Evolutionary conservation across 2,113 vertebrate genomes (phyloP), one percentile per base, ranked within the genome.

Genomic region (Pelodiscus sinensis): DNA sequence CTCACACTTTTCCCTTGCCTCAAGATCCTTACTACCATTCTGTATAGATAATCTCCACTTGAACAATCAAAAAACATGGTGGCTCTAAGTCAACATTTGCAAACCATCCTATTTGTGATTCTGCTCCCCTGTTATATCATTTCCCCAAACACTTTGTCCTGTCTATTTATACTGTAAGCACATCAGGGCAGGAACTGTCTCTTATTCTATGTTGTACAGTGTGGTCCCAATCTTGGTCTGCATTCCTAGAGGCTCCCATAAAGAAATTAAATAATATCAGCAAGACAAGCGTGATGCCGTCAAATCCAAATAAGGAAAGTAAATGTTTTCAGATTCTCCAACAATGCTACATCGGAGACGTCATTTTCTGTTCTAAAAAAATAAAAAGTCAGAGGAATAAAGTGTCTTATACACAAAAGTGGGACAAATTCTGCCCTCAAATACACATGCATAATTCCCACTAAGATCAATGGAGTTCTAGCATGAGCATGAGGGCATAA

Each of bases 121-220:
- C 19, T 81, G 35, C 1, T 38, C 38, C 78, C 15, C 82, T n/a
- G 25, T 50, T 54, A 4, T 81, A 92, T 29, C 0, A 0, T 2
- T 13, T 86, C 3, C 15, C 12, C 82, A 92, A 58, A 78, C 8
- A 1, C 11, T 60, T 84, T 5, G 16, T 87, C 11, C n/a, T 85
- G 55, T 93, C 6, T 55, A 68, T 77, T 88, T 27, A 85, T 54
- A n/a, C 6, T 58, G 80, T 71, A 82, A 19, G 12, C 1, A 25
- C 19, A 55, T 79, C 13, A 77, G 73, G 73, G 73, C n/a, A 73
- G 82, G 68, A 60, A 35, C 0, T 52, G 62, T 35, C 24, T 83
- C 44, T 86, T 90, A 90, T 19, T 62, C 31, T 71, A 35, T 71
- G 54, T 22, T 25, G 84, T 77, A 89, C n/a, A 31, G 14, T 35